Conservation (phyloP, 1,140 invertebrate genomes). For the Drosophila repletoides region DNA sequence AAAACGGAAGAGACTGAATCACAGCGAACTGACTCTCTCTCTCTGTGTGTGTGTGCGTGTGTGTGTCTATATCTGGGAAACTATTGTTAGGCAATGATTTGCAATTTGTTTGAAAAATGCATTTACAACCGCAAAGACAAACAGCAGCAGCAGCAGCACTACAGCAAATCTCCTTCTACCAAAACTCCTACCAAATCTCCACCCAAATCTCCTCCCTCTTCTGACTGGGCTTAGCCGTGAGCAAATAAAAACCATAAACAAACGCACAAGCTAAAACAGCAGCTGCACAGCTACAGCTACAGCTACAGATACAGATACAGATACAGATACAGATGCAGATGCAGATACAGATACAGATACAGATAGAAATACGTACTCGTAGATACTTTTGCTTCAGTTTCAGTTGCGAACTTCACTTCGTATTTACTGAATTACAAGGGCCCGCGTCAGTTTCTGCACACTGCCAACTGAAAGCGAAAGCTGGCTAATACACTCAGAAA, state of each 20-base stretch:
- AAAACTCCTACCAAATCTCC: slow-evolving; percentile 16
- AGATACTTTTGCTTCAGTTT: slow-evolving; percentile 21
- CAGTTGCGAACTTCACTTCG: too few species aligned
- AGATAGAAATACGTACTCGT: not conserved
- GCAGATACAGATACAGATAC: not conserved
- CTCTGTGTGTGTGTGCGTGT: too few species aligned
- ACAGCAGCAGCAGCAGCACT: slow-evolving; percentile 50
- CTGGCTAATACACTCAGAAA: too few species aligned
- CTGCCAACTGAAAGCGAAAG: slow-evolving; percentile 59
- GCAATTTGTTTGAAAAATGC: slow-evolving; percentile 80
- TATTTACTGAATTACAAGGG: slow-evolving; percentile 32
- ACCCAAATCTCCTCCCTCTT: not conserved
- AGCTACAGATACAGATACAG: slow-evolving; percentile 15
- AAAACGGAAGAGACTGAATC: slow-evolving; percentile 32
- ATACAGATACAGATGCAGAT: slow-evolving; percentile 26
- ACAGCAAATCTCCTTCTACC: too few species aligned
- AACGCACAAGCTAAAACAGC: slow-evolving; percentile 63
- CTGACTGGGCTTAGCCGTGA: slow-evolving; percentile 21
- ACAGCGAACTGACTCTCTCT: too few species aligned
- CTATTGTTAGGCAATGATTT: slow-evolving; percentile 81
- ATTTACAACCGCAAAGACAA: slow-evolving; percentile 75
- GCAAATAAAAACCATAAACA: slow-evolving; percentile 71
- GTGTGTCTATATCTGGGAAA: slow-evolving; percentile 28
- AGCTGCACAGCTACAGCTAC: slow-evolving; percentile 32
- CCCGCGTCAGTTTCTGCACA: too few species aligned